Evolutionary conservation across 2,888 invertebrate genomes (phyloP), one percentile per base, ranked within the genome.

Genomic region (Pollenia griseotomentosa): DNA sequence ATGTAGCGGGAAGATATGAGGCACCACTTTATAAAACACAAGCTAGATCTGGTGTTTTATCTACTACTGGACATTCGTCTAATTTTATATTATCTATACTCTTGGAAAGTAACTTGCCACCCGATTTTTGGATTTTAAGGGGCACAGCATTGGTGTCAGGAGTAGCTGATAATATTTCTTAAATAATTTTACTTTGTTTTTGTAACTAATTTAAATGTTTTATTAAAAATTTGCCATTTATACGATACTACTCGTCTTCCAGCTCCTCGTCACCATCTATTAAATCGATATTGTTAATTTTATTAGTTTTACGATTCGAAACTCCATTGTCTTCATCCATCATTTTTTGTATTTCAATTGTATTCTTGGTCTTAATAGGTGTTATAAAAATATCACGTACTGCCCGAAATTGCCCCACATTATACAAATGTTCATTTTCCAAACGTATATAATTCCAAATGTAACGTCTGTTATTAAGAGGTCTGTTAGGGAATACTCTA

Each of bases 361-460:
- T 97, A 94, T 98, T 98, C 10, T 97, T 97, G 71, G 97, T 97
- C 1, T 89, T 88, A 71, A 98, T 95, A 0, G 98, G 98, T 59
- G 97, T 97, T 66, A 98, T 97, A 0, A 97, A 97, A 87, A 99
- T 99, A 93, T 99, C 99, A 6, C 99, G 94, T 0, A 99, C 99
- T 2, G 99, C 99, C 90, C 99, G 95, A 95, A 99, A 99, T 94
- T 97, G 96, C 92, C 99, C 99, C 94, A 99, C 99, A 94, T 99
- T 99, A 94, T 99, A 99, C 66, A 99, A 94, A 93, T 99, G 99
- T 92, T 99, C 99, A 94, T 99, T 99, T 94, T 99, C 99, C 91
- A 99, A 94, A 0, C 99, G 98, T 94, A 99, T 98, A 94, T 98
- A 99, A 94, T 99, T 99, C 99, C 99, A 99, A 63, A 99, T 96